phyloP scores from a whole-genome alignment of 64 coral and sea anemone genomes.

The Pocillopora damicornis region DNA sequence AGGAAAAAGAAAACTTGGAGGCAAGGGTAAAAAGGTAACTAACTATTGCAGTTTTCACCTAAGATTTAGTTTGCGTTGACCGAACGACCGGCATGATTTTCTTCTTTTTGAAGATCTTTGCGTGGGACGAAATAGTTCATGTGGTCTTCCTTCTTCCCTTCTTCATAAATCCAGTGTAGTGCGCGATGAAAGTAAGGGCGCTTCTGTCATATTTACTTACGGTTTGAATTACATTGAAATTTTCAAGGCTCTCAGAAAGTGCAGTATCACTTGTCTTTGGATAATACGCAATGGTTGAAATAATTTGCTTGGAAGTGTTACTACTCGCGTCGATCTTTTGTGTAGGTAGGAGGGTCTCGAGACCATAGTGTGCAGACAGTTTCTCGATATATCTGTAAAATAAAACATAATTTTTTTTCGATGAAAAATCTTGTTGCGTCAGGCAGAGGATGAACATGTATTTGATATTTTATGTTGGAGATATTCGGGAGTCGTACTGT shows the following conservation, averaged over 20 bases:
- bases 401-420: background rate
- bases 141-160: background rate
- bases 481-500: too few species aligned
- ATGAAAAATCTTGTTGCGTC: background rate
- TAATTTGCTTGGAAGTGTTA: background rate
- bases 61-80: background rate
- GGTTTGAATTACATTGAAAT: too few species aligned
- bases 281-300: background rate
- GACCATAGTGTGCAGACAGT: background rate
- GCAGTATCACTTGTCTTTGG: background rate
- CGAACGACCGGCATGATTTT: background rate
- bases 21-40: slow-evolving; percentile 28
- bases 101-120: background rate
- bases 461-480: background rate
- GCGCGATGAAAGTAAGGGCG: too few species aligned
- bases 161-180: background rate
- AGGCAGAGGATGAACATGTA: background rate
- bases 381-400: background rate
- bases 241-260: too few species aligned
- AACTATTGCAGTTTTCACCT: background rate
- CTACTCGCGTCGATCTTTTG: background rate
- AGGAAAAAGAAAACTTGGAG: slow-evolving; percentile 20
- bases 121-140: background rate
- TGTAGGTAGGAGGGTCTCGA: background rate
- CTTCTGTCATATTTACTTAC: too few species aligned